A percentile compares a stretch with the other conserved stretches of the same genome.
These are phyloP conservation scores for Aelia acuminata DNA, from an alignment of 2,888 invertebrate genomes.

Conservation along the genomic window DNA sequence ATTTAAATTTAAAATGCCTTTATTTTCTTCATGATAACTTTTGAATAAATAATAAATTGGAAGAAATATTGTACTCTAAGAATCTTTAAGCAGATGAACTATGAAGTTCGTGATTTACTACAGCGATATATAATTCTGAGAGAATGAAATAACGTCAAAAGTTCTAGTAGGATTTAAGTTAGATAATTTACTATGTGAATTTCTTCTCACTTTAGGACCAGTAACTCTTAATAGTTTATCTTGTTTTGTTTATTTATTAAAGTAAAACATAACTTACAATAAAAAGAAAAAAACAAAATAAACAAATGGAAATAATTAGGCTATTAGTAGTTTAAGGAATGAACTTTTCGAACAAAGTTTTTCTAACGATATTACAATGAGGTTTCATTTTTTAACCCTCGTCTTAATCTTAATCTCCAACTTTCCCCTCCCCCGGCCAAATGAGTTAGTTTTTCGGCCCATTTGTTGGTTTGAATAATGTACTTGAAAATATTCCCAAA, in stretches of 20 bases:
- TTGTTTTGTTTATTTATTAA: neutral
- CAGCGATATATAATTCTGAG: neutral
- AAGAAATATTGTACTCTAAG: neutral
- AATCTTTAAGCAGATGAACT: neutral
- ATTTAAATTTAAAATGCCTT: too few species aligned
- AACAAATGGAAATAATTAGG: neutral
- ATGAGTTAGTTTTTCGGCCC: neutral
- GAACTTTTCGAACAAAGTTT: slow-evolving; percentile 1
- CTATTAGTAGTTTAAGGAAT: neutral
- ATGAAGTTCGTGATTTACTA: neutral
- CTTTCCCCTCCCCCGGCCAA: neutral
- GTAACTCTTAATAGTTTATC: neutral
- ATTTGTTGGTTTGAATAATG: neutral
- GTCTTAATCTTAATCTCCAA: neutral
- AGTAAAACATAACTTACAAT: neutral
- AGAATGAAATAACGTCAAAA: neutral
- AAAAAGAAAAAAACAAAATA: neutral
- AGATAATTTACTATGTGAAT: neutral
- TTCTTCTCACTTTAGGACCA: neutral
- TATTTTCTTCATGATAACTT: too few species aligned
- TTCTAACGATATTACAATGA: slow-evolving; percentile 1
- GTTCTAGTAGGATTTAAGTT: neutral
- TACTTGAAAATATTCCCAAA: neutral
- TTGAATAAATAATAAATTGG: neutral
- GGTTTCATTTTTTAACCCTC: neutral